phyloP scores from a whole-genome alignment of 2,888 invertebrate genomes.

The Linnaemya vulpina region DNA sequence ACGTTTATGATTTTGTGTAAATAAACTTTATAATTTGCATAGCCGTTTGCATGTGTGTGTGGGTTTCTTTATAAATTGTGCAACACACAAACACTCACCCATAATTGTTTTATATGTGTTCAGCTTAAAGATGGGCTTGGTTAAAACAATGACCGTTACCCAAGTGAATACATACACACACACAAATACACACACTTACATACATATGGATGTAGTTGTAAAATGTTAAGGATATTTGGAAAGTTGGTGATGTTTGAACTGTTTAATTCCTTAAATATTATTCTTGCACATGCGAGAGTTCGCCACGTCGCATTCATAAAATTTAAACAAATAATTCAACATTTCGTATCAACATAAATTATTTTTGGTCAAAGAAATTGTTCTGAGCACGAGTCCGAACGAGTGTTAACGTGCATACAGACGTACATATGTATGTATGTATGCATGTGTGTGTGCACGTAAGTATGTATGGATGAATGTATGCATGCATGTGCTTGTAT shows the following conservation, averaged over 20 bases:
- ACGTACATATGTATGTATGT: slow-evolving; percentile 6
- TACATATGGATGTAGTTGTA: neutral
- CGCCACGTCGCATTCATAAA: slow-evolving; percentile 17
- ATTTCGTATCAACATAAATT: slow-evolving; percentile 24
- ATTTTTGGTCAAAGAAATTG: slow-evolving; percentile 47
- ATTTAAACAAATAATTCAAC: slow-evolving; percentile 38
- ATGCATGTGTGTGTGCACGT: slow-evolving; percentile 10
- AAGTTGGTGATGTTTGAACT: neutral
- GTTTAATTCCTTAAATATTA: neutral
- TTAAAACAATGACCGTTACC: neutral
- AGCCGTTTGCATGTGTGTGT: neutral
- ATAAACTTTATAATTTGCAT: neutral
- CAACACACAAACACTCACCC: neutral
- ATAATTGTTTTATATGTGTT: neutral
- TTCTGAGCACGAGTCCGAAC: slow-evolving; percentile 42
- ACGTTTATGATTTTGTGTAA: too few relatives aligned
- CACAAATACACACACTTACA: too few relatives aligned
- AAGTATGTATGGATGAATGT: slow-evolving; percentile 13
- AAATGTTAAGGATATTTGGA: neutral
- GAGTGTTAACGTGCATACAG: slow-evolving; percentile 13
- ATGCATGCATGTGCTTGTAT: neutral
- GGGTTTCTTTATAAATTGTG: too few relatives aligned
- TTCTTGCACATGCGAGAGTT: slow-evolving; percentile 4
- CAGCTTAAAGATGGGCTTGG: neutral
- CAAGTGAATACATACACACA: too few relatives aligned